phyloP scores from a whole-genome alignment of 2,797 vertebrate genomes.

The Borostomias antarcticus region DNA sequence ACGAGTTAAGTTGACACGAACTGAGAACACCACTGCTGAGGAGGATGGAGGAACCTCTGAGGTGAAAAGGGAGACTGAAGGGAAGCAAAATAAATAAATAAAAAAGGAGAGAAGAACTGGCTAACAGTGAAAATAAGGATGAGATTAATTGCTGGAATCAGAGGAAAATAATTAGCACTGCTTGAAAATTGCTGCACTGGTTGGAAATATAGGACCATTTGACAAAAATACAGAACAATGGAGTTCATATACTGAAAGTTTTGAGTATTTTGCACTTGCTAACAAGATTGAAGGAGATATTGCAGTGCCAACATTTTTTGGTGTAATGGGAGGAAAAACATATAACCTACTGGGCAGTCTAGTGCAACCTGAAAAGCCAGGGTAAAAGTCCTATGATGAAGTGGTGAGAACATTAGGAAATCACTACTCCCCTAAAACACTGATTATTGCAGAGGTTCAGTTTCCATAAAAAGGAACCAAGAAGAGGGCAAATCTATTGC shows the following conservation, averaged over 20 bases:
- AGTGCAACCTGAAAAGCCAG: slow-evolving; percentile 34
- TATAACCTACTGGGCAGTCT: slow-evolving; percentile 32
- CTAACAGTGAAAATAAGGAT: no score
- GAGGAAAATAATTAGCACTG: no score
- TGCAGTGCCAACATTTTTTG: slow-evolving; percentile 30
- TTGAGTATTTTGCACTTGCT: slow-evolving; percentile 39
- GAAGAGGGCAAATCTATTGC: no score
- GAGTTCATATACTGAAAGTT: slow-evolving; percentile 27
- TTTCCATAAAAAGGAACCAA: slow-evolving; percentile 43
- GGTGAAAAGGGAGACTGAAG: no score
- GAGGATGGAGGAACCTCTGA: no score
- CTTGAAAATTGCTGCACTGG: not conserved
- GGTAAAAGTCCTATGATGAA: slow-evolving; percentile 29
- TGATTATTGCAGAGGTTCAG: slow-evolving; percentile 40
- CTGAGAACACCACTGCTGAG: no score
- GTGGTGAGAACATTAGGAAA: slow-evolving; percentile 11
- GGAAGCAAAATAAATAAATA: no score
- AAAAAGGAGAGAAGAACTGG: no score
- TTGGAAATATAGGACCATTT: slow-evolving; percentile 30
- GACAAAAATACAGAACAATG: slow-evolving; percentile 28
- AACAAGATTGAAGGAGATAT: slow-evolving; percentile 20
- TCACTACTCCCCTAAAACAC: slow-evolving; percentile 41
- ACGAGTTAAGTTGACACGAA: no score
- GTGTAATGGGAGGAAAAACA: slow-evolving; percentile 39
- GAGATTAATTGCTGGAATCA: no score